Percentiles rank a stretch among this genome's conserved stretches.
phyloP scores from a whole-genome alignment of 2,888 invertebrate genomes.

The Dermolepida albohirtum region DNA sequence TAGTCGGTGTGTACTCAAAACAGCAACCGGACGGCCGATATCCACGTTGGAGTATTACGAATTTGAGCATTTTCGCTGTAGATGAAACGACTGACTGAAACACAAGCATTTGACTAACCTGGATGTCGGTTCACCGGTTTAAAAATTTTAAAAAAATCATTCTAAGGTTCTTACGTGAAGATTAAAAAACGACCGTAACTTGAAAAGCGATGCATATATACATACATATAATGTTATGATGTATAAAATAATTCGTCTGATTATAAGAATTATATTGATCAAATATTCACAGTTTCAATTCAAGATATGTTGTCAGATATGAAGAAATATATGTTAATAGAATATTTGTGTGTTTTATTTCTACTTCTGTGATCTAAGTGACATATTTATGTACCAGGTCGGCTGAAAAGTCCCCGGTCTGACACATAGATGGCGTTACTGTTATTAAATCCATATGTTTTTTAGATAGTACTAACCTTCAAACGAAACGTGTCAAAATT shows the following conservation, averaged over 20 bases:
- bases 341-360: slow-evolving; percentile 6
- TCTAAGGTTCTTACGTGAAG: slow-evolving; percentile 14
- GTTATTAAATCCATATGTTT: too few relatives aligned
- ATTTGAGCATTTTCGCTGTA: too few relatives aligned
- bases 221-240: slow-evolving; percentile 11
- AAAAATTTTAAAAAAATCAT: not conserved
- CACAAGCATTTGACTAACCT: not conserved
- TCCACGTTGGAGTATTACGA: not conserved
- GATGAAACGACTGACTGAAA: too few relatives aligned
- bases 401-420: too few relatives aligned
- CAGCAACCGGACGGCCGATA: not conserved
- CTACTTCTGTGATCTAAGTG: too few relatives aligned
- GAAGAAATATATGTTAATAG: slow-evolving; percentile 31
- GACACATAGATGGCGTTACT: too few relatives aligned
- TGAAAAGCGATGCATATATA: slow-evolving; percentile 19
- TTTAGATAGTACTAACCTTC: too few relatives aligned
- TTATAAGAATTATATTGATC: slow-evolving; percentile 16
- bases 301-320: slow-evolving; percentile 31
- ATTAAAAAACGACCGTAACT: not conserved
- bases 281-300: slow-evolving; percentile 23
- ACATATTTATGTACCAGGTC: too few relatives aligned
- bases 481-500: too few relatives aligned
- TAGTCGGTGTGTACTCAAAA: slow-evolving; percentile 16
- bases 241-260: slow-evolving; percentile 23
- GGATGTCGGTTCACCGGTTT: not conserved